Base-by-base conservation (phyloP, 2,888 invertebrate genomes). In the Drosophila cognata region DNA sequence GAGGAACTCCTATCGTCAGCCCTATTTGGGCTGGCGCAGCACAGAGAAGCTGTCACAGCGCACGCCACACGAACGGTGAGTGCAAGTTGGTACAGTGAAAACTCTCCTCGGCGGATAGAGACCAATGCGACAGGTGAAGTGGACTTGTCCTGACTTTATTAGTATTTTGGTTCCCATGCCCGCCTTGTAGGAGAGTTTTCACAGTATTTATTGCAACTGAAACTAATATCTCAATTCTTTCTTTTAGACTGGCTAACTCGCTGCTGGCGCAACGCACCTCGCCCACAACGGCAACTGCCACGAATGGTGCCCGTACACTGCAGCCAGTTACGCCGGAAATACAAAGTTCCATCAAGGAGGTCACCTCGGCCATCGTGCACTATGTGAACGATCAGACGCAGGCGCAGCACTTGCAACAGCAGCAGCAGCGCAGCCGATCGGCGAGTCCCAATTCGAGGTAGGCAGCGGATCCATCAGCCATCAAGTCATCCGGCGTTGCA, bases 361-460 rank as follows among this genome's bases (percentile, higher is more conserved):
- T 98, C 81, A 98, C 98, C 77, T 97, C 97, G 84, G 98, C 98
- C 56, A 98, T 98, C 88, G 98, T 97, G 64, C 97, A 98, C 93
- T 98, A 97, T 94, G 97, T 98, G 74, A 96, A 96, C 77, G 96
- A 96, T 95, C 86, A 95, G 94, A 92, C 95, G 95, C 72, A 74
- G 72, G 69, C 94, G 94, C 62, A 95, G 94, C 76, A 78, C 53
- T 66, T 74, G 31, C 57, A 57, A 43, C 57, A 57, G 21, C 81
- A 88, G 60, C 77, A 91, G 93, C 79, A 94, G 93, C 92, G 93
- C 93, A 91, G 92, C 74, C 88, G 93, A 79, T 93, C 93, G 71
- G 81, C 92, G 82, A 93, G 93, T 85, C 93, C 93, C 58, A 93
- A 92, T 86, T 92, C 93, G 82, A 93, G 93, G 93, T 93, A 92